phyloP scores from a whole-genome alignment of 2,888 invertebrate genomes.

The Megaustenia siamemsis region DNA sequence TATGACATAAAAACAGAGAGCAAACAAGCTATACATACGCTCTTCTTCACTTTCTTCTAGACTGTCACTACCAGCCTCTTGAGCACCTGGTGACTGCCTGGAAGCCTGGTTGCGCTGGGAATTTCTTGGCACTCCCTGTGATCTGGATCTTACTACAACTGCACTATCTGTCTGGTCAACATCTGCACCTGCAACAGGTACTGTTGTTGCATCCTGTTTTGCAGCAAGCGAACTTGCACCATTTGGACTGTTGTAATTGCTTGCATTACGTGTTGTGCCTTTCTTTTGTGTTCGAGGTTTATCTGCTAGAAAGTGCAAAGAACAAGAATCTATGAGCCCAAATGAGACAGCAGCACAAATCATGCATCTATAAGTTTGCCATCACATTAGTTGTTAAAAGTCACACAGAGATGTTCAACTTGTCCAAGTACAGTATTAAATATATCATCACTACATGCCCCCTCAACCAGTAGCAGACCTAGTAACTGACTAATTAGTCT shows the following conservation, averaged over 20 bases:
- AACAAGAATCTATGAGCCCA: neutral
- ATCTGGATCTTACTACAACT: neutral
- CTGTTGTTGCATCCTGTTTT: neutral
- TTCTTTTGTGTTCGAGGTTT: neutral
- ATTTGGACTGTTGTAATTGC: neutral
- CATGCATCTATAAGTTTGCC: too few species aligned
- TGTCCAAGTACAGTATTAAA: too few species aligned
- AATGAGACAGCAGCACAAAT: too few species aligned
- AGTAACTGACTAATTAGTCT: too few species aligned
- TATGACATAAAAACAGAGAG: neutral
- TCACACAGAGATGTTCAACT: too few species aligned
- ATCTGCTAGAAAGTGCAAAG: neutral
- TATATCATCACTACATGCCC: too few species aligned
- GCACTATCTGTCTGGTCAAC: slow-evolving; percentile 10
- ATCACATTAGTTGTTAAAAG: too few species aligned
- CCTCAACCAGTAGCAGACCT: too few species aligned
- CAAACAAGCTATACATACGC: neutral
- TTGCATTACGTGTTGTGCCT: neutral
- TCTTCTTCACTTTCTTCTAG: slow-evolving; percentile 22
- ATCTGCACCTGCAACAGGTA: neutral
- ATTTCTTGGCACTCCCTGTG: neutral
- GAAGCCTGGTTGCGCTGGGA: neutral
- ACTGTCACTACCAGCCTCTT: neutral
- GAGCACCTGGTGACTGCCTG: neutral
- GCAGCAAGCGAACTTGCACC: neutral